Conservation (phyloP, 2,113 vertebrate species). For the Centropristis striata region DNA sequence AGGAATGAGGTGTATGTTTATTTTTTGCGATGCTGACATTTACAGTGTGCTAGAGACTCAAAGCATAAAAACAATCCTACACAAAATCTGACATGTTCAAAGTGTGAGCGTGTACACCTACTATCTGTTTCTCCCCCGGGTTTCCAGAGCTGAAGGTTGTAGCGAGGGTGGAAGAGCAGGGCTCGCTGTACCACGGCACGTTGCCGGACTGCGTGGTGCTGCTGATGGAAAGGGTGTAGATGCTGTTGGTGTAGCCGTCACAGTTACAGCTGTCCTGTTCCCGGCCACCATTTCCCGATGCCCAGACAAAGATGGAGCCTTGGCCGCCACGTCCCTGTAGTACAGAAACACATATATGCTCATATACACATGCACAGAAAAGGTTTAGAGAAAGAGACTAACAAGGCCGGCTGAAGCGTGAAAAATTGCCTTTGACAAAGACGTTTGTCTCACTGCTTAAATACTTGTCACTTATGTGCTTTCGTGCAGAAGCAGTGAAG, state of each 20-base stretch:
- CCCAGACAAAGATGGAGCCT: constrained; percentile 99
- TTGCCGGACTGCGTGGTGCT: constrained; percentile 95
- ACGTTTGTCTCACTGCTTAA: constrained; percentile 47
- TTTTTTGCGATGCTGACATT: constrained; percentile 34
- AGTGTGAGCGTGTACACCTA: constrained; percentile 81
- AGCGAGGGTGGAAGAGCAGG: constrained; percentile 98
- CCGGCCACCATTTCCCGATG: constrained; percentile 95
- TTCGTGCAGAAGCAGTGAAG: constrained; percentile 39
- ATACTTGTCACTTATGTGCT: constrained; percentile 39
- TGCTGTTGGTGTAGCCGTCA: constrained; percentile 99
- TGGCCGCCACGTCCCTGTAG: constrained; percentile 91
- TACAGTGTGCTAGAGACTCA: neutral
- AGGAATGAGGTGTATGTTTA: neutral
- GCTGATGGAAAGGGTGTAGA: constrained; percentile 99
- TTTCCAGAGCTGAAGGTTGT: constrained; percentile 98
- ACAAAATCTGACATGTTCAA: constrained; percentile 19
- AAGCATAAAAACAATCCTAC: constrained; percentile 31
- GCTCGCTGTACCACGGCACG: constrained; percentile 99
- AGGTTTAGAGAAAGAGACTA: constrained; percentile 10
- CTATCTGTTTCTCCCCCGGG: constrained; percentile 97
- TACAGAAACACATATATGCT: constrained; percentile 2
- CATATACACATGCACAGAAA: neutral
- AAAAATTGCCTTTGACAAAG: constrained; percentile 47
- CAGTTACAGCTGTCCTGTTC: constrained; percentile 99
- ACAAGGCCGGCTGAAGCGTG: constrained; percentile 31